Base-by-base conservation (phyloP, 2,888 invertebrate species). In the Lampropteryx suffumata region DNA sequence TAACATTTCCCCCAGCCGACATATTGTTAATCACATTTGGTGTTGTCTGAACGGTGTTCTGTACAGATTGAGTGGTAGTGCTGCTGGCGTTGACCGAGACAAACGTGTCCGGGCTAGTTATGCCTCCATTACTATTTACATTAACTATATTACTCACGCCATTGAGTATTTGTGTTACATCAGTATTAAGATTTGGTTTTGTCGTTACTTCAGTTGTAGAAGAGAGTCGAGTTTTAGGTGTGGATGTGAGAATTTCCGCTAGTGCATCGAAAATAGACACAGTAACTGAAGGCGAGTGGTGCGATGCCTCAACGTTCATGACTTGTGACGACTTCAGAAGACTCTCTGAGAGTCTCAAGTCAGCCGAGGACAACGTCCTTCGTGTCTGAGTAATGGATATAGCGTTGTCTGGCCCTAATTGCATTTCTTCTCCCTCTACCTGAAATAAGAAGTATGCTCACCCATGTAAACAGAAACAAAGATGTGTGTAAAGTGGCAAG, bases 231-330 rank as follows among this genome's bases (percentile, higher is more conserved):
- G 83, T 73, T 84, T 78, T 85, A 59, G 89, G 87, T 77, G 91
- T 90, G 40, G 90, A 90, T 61, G 90, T 91, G 63, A 92, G 85
- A 70, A 92, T 91, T 61, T 92, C 92, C 73, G 92, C 91, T 76
- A 92, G 72, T 74, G 92, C 92, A 80, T 91, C 91, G 65, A 91
- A 92, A 64, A 92, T 92, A 55, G 92, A 92, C 67, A 92, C 85
- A 62, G 92, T 92, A 65, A 91, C 91, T 66, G 91, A 91, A 59
- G 90, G 89, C 66, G 91, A 91, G 71, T 91, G 90, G 59, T 91
- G 82, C 68, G 91, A 88, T 53, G 91, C 91, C 75, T 92, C 92
- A 72, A 92, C 91, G 69, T 88, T 91, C 79, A 91, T 87, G 53
- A 89, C 71, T 61, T 86, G 90, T 72, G 83, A 82, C 49, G 85